Conservation (phyloP, 2,888 invertebrate species). For the Nebria salina region DNA sequence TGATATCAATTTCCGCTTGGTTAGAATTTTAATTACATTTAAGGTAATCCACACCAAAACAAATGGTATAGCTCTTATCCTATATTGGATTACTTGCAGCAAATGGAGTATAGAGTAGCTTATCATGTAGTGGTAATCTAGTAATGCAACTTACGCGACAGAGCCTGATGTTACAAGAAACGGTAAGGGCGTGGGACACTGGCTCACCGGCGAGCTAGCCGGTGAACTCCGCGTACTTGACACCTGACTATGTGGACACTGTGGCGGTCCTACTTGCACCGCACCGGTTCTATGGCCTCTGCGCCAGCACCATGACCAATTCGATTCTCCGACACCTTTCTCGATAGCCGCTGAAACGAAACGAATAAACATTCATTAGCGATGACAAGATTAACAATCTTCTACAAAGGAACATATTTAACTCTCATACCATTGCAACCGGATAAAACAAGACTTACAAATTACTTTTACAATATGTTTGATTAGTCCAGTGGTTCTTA, state of each 20-base stretch:
- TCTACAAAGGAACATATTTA: background rate
- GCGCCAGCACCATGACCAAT: slow-evolving; percentile 59
- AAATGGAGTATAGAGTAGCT: background rate
- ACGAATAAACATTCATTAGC: slow-evolving; percentile 20
- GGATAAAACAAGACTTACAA: too few relatives aligned
- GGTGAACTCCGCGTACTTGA: slow-evolving; percentile 74
- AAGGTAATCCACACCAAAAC: background rate
- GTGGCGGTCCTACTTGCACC: slow-evolving; percentile 68
- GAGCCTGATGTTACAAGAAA: slow-evolving; percentile 78
- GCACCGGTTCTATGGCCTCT: slow-evolving; percentile 59
- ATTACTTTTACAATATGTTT: too few relatives aligned
- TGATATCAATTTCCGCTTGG: background rate
- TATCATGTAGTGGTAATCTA: background rate
- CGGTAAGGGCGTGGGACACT: slow-evolving; percentile 81
- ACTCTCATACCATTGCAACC: too few relatives aligned
- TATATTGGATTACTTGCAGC: background rate
- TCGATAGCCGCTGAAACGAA: slow-evolving; percentile 59
- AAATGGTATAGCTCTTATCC: background rate
- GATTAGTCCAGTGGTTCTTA: too few relatives aligned
- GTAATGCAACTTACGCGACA: slow-evolving; percentile 68
- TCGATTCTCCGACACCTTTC: slow-evolving; percentile 54
- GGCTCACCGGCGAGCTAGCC: slow-evolving; percentile 72
- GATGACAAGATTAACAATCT: background rate
- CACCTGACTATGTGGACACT: slow-evolving; percentile 77
- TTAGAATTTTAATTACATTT: background rate